phyloP scores from a whole-genome alignment of 2,888 invertebrate species.

The Cyrtodaria siliqua region DNA sequence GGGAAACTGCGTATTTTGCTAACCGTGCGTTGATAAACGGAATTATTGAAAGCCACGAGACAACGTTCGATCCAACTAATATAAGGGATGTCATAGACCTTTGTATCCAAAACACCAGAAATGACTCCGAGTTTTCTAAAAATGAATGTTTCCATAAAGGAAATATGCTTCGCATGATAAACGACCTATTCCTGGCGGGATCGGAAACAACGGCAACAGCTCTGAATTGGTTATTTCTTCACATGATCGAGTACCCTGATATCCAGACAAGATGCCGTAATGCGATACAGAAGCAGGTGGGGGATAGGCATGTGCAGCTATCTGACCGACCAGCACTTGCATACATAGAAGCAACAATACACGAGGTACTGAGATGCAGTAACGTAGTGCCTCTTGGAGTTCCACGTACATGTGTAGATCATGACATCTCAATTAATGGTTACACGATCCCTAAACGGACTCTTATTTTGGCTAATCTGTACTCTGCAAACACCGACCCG shows the following conservation, averaged over 20 bases:
- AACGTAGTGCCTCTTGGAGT: conserved; percentile 18
- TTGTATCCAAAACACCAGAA: conserved; percentile 13
- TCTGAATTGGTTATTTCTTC: conserved; percentile 16
- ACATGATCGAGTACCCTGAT: conserved; percentile 23
- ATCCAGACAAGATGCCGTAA: conserved; percentile 14
- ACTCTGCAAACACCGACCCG: conserved; percentile 13
- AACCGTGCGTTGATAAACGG: conserved; percentile 2
- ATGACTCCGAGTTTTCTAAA: conserved; percentile 9
- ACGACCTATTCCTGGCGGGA: conserved; percentile 27
- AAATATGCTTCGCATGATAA: conserved; percentile 18
- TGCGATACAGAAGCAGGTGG: not conserved
- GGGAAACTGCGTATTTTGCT: not conserved
- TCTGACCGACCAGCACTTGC: conserved; percentile 8
- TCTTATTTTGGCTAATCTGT: conserved; percentile 15
- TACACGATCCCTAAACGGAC: conserved; percentile 18
- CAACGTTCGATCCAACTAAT: conserved; percentile 2
- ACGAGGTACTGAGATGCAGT: conserved; percentile 11
- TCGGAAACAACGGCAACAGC: conserved; percentile 10
- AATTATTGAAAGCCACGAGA: conserved; percentile 14
- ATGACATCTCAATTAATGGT: conserved; percentile 14
- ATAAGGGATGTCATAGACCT: conserved; percentile 22
- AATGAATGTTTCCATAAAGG: conserved; percentile 2
- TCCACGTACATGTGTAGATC: conserved; percentile 15
- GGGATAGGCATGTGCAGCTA: conserved; percentile 4
- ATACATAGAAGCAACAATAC: conserved; percentile 14